phyloP scores from a whole-genome alignment of 2,797 vertebrate species.

The Brachyalestes nurse region DNA sequence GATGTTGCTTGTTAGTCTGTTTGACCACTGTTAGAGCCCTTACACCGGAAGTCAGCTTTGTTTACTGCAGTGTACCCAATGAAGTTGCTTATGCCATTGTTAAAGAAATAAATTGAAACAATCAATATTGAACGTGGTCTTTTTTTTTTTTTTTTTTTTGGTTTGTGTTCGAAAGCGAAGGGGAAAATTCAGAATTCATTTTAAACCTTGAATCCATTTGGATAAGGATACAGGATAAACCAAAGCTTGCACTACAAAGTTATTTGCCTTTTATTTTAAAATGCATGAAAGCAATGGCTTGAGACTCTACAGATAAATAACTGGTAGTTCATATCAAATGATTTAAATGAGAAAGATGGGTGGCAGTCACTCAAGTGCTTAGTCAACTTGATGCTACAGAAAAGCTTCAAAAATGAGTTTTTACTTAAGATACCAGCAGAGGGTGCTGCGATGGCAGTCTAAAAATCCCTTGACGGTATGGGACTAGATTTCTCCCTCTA shows the following conservation, averaged over 20 bases:
- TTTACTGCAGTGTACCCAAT: constrained; percentile 68
- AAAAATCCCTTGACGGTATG: constrained; percentile 8
- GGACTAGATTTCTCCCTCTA: constrained; percentile 15
- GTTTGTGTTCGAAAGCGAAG: neutral
- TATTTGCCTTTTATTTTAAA: constrained; percentile 65
- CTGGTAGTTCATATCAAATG: constrained; percentile 47
- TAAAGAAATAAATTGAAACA: constrained; percentile 68
- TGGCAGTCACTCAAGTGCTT: constrained; percentile 31
- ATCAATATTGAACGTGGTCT: constrained; percentile 41
- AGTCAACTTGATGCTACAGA: constrained; percentile 18
- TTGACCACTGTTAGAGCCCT: constrained; percentile 49
- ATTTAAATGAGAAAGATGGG: constrained; percentile 35
- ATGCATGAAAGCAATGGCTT: constrained; percentile 52
- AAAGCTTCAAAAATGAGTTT: constrained; percentile 25
- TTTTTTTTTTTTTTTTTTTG: neutral
- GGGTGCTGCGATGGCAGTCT: constrained; percentile 56
- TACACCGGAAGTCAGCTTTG: constrained; percentile 55
- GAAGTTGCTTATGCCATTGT: constrained; percentile 72
- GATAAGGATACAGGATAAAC: neutral
- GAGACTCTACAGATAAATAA: constrained; percentile 55
- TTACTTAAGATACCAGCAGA: constrained; percentile 64
- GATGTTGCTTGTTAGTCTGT: constrained; percentile 60
- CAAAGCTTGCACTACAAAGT: constrained; percentile 58
- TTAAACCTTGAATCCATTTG: neutral
- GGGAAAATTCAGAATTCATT: no score